Conservation (phyloP, 2,888 invertebrate species). For the Auanema sp. region DNA sequence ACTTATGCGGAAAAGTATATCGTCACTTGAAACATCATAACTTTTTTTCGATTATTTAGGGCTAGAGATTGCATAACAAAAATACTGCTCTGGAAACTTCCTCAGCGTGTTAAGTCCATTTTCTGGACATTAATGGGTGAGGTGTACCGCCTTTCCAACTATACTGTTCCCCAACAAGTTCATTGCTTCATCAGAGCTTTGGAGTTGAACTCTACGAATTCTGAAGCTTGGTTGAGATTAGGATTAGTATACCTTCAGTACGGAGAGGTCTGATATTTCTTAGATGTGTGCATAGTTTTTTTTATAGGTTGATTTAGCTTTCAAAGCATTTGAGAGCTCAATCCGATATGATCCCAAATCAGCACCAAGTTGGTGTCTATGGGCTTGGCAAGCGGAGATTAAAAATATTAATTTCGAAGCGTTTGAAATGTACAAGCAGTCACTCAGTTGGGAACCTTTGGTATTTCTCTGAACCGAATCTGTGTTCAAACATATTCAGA, state of each 20-base stretch:
- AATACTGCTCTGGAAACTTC: constrained; percentile 20
- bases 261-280: constrained; percentile 10
- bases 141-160: constrained; percentile 17
- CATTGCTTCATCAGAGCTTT: constrained; percentile 35
- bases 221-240: constrained; percentile 30
- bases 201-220: constrained; percentile 34
- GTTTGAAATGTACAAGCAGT: constrained; percentile 32
- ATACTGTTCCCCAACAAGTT: constrained; percentile 17
- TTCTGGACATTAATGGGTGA: constrained; percentile 35
- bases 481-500: constrained; percentile 5
- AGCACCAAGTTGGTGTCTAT: constrained; percentile 36
- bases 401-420: constrained; percentile 20
- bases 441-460: constrained; percentile 16
- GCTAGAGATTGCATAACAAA: constrained; percentile 20
- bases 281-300: not conserved
- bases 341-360: constrained; percentile 41
- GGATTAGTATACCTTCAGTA: constrained; percentile 27
- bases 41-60: constrained; percentile 5
- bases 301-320: constrained; percentile 19
- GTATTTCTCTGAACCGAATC: not conserved
- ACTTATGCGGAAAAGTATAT: constrained; percentile 9
- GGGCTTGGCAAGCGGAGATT: constrained; percentile 32
- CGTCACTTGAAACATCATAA: not conserved
- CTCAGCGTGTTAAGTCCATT: constrained; percentile 21
- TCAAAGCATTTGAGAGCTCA: constrained; percentile 24